Base-by-base conservation (phyloP, 2,113 vertebrate genomes). In the Myotis lucifugus region DNA sequence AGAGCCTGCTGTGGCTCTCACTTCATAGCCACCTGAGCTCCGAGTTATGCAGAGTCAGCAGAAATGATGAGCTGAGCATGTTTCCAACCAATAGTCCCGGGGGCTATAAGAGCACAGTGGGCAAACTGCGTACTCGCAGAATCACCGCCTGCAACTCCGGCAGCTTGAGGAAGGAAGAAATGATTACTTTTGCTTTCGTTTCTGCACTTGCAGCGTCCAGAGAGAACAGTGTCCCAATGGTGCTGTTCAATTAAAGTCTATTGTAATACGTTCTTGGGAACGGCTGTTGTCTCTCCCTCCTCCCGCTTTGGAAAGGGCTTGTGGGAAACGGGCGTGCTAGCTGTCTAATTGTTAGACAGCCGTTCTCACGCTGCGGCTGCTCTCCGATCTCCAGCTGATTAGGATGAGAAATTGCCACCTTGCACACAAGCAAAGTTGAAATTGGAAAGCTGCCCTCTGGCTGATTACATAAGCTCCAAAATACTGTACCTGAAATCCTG, bases 381-480 rank as follows among this genome's bases (percentile, higher is more conserved):
- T 54, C 32, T 61, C 59, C 72, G 23, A 21, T 69, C 85, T 81
- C 92, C 17, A 25, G 77, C 77, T 81, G 81, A 76, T 84, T 15
- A 59, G 56, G 73, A 54, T 70, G 70, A 97, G 83, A 97, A 94
- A 95, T 94, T 83, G 73, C 85, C 95, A 82, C 82, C 85, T 95
- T 88, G 88, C 93, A 89, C 85, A 42, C 48, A 59, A 94, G 79
- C 93, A 89, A 77, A 32, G 94, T 54, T n/a, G 83, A 64, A 69
- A 88, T 64, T 93, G 93, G 93, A 93, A 88, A 67, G 48, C 78
- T 54, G 56, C 91, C 91, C 89, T 91, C 25, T 59, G 4, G 37
- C 78, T 73, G 89, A 86, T 97, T 97, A 92, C 12, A 21, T 96
- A 95, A 96, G 94, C 91, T 73, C 66, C 72, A 56, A 94, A 91